These are phyloP conservation scores for Microplitis mediator DNA, from an alignment of 1,140 invertebrate species.

Conservation along the genomic window DNA sequence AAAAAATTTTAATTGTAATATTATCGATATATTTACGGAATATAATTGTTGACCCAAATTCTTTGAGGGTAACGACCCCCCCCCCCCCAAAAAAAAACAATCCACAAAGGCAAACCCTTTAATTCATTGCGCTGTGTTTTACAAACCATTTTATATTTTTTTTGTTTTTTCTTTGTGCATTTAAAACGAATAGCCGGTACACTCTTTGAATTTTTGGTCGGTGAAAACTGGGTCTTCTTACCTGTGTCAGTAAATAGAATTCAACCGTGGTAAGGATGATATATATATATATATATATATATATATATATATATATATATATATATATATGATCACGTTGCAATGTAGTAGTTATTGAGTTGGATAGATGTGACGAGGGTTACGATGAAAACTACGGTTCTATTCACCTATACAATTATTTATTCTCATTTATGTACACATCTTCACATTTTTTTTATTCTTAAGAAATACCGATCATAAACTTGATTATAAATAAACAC, in stretches of 20 bases:
- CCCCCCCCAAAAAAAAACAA: conserved; percentile 13
- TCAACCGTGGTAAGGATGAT: conserved; percentile 8
- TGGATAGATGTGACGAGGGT: conserved; percentile 13
- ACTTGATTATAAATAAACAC: background rate
- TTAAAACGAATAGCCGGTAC: conserved; percentile 1
- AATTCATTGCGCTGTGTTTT: conserved; percentile 14
- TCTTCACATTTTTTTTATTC: background rate
- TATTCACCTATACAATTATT: conserved; percentile 22
- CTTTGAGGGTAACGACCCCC: conserved; percentile 22
- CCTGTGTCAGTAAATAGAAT: conserved; percentile 19
- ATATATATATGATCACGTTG: background rate
- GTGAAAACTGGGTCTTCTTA: conserved; percentile 22
- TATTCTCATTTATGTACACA: background rate
- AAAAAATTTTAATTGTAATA: background rate
- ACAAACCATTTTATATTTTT: conserved; percentile 11
- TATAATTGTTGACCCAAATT: conserved; percentile 22
- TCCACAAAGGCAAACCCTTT: conserved; percentile 13
- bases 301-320: background rate
- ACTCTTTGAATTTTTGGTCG: conserved; percentile 21
- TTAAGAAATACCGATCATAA: background rate
- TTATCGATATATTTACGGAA: background rate
- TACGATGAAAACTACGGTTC: conserved; percentile 19
- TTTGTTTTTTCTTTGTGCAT: conserved; percentile 13
- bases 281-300: background rate
- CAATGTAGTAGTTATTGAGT: conserved; percentile 10